Evolutionary conservation across 1,140 invertebrate species (phyloP), one percentile per base, ranked within the genome.

Genomic region (Bombus cullumanus): DNA sequence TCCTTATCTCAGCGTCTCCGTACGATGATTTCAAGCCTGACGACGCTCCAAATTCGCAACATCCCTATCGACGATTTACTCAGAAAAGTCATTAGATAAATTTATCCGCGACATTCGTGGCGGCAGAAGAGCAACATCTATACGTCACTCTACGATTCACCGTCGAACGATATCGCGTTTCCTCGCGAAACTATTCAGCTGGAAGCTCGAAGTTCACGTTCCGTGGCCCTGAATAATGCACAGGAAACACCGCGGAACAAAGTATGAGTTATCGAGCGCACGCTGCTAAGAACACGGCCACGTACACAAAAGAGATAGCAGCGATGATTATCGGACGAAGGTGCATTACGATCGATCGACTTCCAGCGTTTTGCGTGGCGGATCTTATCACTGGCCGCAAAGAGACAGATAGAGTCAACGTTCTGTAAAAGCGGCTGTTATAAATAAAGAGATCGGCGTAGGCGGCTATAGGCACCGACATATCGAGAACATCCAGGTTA

Each of bases 341-440:
- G 39, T 66, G 62, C n/a, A 57, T 53, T 22, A 13, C 79, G 79
- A 81, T 81, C 81, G 74, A 83, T 77, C 81, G 64, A 41, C 74
- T 74, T 64, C 81, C 37, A 81, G 28, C 25, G 1, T 80, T 66
- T 80, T 31, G 41, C 64, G 64, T 37, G 39, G 64, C 62, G 31
- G 10, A 22, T 13, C 57, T 75, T 75, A 81, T 72, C 79, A 75
- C 34, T 12, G 39, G 13, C 18, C 39, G 57, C 71, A 59, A 66
- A 83, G 72, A 59, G 28, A 34, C 34, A 66, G 72, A 79, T 41
- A 53, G 77, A 88, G 86, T 88, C 82, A 86, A 86, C 31, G 83
- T 62, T 78, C 82, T 13, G 43, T 28, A 37, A 53, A 73, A 75
- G 66, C 41, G 37, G 66, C 41, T 12, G 43, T 25, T 76, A 79